Percentiles rank a stretch among this genome's conserved stretches.
These are phyloP conservation scores for Hemistola chrysoprasaria DNA, from an alignment of 2,888 invertebrate species.

Conservation along the genomic window DNA sequence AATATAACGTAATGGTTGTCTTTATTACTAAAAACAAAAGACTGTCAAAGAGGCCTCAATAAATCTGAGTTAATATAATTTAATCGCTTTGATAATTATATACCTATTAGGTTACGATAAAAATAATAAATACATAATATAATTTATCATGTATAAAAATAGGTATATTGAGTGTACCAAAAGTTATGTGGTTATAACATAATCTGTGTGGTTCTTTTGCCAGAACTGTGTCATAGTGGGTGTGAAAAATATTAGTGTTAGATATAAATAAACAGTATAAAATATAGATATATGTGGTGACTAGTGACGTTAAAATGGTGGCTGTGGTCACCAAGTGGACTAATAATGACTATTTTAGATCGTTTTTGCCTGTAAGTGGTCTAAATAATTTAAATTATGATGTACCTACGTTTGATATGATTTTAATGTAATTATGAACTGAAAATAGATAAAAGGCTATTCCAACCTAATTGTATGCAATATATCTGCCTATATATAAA, in stretches of 20 bases:
- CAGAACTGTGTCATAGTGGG: slow-evolving; percentile 49
- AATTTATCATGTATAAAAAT: slow-evolving; percentile 3
- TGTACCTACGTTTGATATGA: background rate
- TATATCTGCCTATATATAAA: too few relatives aligned
- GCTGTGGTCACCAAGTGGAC: slow-evolving; percentile 58
- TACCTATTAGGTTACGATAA: slow-evolving; percentile 21
- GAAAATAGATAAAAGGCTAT: too few relatives aligned
- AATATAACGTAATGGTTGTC: too few relatives aligned
- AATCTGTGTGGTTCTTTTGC: slow-evolving; percentile 35
- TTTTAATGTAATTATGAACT: too few relatives aligned
- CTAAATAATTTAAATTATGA: background rate
- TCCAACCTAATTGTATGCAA: too few relatives aligned
- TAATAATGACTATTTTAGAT: slow-evolving; percentile 66
- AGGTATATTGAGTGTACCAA: slow-evolving; percentile 1
- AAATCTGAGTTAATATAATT: slow-evolving; percentile 2
- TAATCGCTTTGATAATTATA: slow-evolving; percentile 6
- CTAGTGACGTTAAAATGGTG: slow-evolving; percentile 55
- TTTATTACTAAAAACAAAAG: background rate
- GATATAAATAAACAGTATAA: slow-evolving; percentile 41
- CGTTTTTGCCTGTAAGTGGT: slow-evolving; percentile 73
- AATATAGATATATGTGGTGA: slow-evolving; percentile 42
- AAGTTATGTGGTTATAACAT: slow-evolving; percentile 33
- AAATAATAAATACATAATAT: slow-evolving; percentile 8
- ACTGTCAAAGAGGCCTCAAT: slow-evolving; percentile 1
- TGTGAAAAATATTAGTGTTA: slow-evolving; percentile 45